Conservation (phyloP, 1,140 invertebrate genomes). For the Platorchestia sp. region DNA sequence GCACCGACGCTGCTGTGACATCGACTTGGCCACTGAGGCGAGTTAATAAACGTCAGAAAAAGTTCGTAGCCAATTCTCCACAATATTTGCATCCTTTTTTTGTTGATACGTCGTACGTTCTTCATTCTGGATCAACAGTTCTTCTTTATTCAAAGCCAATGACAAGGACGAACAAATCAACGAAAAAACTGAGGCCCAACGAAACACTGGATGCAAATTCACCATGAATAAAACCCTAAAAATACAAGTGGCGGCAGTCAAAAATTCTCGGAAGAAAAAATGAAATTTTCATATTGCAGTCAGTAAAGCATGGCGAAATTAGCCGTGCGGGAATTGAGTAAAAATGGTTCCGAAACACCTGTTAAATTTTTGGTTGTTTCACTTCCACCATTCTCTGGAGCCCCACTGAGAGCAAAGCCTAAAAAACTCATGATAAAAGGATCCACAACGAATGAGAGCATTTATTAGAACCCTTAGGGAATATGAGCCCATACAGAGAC, state of each 20-base stretch:
- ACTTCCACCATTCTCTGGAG: neutral
- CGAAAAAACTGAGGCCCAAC: neutral
- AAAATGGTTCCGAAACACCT: neutral
- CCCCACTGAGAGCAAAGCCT: neutral
- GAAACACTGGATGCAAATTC: neutral
- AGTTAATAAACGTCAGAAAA: neutral
- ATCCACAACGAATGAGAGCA: neutral
- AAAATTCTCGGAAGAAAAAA: neutral
- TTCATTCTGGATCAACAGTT: neutral
- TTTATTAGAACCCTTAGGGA: conserved; percentile 18
- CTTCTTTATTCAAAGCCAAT: neutral
- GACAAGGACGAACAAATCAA: neutral
- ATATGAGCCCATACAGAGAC: conserved; percentile 45
- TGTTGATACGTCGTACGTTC: neutral
- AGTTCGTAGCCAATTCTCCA: neutral
- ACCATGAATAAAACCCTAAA: neutral
- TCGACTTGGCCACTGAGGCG: too few relatives aligned
- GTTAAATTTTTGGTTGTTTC: neutral
- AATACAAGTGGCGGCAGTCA: neutral
- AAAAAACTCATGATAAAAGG: neutral
- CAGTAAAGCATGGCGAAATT: neutral
- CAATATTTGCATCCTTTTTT: neutral
- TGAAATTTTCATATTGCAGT: neutral
- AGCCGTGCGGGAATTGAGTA: neutral
- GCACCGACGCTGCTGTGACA: neutral